Evolutionary conservation across 2,113 vertebrate genomes (phyloP).

Genomic region (Antigone vipio): DNA sequence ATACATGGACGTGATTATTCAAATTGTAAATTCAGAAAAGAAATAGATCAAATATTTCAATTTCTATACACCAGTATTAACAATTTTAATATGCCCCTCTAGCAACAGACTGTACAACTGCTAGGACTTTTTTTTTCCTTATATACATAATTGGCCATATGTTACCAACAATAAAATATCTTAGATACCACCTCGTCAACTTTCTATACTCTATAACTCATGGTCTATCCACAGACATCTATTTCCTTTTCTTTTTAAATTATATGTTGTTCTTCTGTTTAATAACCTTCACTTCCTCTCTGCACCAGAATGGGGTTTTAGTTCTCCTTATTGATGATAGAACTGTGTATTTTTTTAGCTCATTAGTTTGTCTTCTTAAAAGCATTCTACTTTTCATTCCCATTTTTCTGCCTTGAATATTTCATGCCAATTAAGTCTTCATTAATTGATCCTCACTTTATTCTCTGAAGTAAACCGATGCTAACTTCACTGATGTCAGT

Average conservation of each 20-base stretch:
- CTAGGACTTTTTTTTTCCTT: not conserved
- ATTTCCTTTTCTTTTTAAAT: not conserved
- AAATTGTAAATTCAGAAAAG: not conserved
- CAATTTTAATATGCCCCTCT: not conserved
- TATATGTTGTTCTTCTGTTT: not conserved
- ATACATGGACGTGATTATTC: not conserved
- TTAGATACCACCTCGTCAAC: not conserved
- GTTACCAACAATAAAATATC: not conserved
- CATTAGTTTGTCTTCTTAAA: not conserved
- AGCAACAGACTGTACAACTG: not conserved
- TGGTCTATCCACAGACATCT: not conserved
- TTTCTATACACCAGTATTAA: not conserved
- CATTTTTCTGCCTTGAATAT: not conserved
- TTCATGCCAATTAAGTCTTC: not conserved
- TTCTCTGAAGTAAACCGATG: not conserved
- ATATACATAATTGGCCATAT: not conserved
- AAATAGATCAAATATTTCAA: not conserved
- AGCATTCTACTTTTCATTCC: not conserved
- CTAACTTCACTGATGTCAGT: not conserved
- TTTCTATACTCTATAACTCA: not conserved
- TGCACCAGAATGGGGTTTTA: not conserved
- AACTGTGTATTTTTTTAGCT: not conserved
- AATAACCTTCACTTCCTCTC: not conserved
- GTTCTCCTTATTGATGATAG: not conserved
- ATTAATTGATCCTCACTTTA: not conserved